A percentile compares a stretch with the other conserved stretches of the same genome.
Conservation (phyloP, 2,888 invertebrate species). For the Callinectes sapidus region DNA sequence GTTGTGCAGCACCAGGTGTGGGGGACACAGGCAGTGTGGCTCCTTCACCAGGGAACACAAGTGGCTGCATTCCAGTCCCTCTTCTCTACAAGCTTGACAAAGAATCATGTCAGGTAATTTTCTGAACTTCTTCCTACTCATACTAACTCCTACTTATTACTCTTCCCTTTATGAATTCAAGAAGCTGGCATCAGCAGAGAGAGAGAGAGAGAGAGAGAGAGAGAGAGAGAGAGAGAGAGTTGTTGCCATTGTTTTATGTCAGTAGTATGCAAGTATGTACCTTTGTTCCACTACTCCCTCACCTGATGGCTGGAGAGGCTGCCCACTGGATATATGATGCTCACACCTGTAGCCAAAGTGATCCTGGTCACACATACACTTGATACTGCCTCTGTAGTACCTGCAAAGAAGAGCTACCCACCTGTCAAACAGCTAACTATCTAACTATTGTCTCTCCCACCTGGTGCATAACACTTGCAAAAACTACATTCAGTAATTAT, state of each 20-base stretch:
- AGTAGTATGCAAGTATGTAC: not conserved
- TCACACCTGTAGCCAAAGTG: constrained; percentile 1
- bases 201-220: too few species aligned
- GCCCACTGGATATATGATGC: not conserved
- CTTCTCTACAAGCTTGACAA: not conserved
- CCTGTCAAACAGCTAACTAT: not conserved
- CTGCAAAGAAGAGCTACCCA: not conserved
- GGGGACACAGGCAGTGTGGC: constrained; percentile 7
- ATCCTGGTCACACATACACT: not conserved
- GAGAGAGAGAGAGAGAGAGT: too few species aligned
- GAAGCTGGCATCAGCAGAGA: too few species aligned
- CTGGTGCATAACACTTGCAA: not conserved
- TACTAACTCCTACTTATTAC: too few species aligned
- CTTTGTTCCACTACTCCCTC: not conserved
- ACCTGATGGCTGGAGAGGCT: not conserved
- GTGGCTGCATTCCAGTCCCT: constrained; percentile 10
- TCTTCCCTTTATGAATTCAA: too few species aligned
- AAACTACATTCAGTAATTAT: not conserved
- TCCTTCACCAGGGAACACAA: not conserved
- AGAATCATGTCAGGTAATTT: not conserved
- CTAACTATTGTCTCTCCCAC: not conserved
- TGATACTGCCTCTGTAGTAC: constrained; percentile 16
- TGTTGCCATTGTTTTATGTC: not conserved
- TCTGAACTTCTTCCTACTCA: too few species aligned
- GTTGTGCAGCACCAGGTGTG: constrained; percentile 5